Evolutionary conservation across 2,113 vertebrate species (phyloP).

Genomic region (Eurypyga helias): DNA sequence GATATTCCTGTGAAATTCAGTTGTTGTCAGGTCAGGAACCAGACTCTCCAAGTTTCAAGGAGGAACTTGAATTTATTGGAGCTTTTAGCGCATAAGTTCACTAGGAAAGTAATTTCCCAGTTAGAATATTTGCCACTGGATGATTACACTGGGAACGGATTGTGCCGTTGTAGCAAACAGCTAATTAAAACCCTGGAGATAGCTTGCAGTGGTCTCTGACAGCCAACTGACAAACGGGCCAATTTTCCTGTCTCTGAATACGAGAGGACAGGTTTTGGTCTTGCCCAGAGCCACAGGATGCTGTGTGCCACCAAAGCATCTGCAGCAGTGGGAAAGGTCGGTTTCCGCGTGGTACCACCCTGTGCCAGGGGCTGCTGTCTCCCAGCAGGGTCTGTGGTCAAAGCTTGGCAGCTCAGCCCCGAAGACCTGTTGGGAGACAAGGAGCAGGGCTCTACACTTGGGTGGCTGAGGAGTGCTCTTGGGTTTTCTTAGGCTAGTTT

Average conservation of each 20-base stretch:
- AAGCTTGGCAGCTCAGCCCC: background rate
- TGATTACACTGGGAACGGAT: background rate
- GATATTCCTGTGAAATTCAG: background rate
- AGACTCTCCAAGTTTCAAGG: background rate
- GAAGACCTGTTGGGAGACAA: background rate
- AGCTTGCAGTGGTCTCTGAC: background rate
- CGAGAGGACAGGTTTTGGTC: background rate
- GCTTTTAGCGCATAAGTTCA: background rate
- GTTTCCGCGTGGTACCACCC: background rate
- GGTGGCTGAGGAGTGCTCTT: background rate
- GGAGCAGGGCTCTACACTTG: background rate
- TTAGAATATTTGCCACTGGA: background rate
- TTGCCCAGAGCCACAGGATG: background rate
- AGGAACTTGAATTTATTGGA: background rate
- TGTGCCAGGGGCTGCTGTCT: background rate
- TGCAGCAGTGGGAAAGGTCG: background rate
- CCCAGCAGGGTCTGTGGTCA: background rate
- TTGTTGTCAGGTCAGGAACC: background rate
- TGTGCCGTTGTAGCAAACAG: accelerated
- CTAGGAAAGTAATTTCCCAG: background rate
- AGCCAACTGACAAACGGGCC: background rate
- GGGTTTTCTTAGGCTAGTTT: background rate
- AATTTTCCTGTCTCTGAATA: background rate
- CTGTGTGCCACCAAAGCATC: background rate
- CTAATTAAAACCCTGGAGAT: background rate